These are phyloP conservation scores for Eugnorisma glareosa DNA, from an alignment of 2,888 invertebrate species.

Conservation along the genomic window DNA sequence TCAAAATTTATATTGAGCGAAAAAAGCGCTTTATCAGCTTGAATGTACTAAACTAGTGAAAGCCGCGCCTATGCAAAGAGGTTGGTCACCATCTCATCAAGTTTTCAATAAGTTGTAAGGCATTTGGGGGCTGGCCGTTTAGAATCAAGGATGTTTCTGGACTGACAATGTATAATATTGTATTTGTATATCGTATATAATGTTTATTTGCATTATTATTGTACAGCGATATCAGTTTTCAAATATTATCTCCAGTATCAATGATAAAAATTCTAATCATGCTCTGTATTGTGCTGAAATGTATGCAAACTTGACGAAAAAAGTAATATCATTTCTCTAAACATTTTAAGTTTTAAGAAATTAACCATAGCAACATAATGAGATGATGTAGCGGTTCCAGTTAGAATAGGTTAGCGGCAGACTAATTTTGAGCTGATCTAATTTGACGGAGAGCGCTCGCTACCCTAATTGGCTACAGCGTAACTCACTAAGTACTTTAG, in stretches of 20 bases:
- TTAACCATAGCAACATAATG: neutral
- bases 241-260: conserved; percentile 47
- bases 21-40: neutral
- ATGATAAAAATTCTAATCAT: conserved; percentile 51
- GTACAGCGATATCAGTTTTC: conserved; percentile 45
- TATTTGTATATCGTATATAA: neutral
- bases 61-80: neutral
- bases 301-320: neutral
- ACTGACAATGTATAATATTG: neutral
- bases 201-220: conserved; percentile 42
- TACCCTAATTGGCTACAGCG: conserved; percentile 21
- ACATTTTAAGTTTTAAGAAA: neutral
- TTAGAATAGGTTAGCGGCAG: conserved; percentile 9
- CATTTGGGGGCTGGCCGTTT: neutral
- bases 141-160: neutral
- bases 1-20: neutral
- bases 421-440: conserved; percentile 34
- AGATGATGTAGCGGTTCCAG: conserved; percentile 1
- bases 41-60: neutral
- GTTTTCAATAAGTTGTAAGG: neutral
- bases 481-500: conserved; percentile 1
- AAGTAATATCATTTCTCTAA: neutral
- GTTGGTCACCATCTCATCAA: neutral
- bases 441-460: conserved; percentile 33
- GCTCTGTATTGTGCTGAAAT: conserved; percentile 16